A percentile compares a stretch with the other conserved stretches of the same genome.
These are phyloP conservation scores for Aphaenogaster floridana DNA, from an alignment of 1,140 invertebrate genomes.

Conservation along the genomic window DNA sequence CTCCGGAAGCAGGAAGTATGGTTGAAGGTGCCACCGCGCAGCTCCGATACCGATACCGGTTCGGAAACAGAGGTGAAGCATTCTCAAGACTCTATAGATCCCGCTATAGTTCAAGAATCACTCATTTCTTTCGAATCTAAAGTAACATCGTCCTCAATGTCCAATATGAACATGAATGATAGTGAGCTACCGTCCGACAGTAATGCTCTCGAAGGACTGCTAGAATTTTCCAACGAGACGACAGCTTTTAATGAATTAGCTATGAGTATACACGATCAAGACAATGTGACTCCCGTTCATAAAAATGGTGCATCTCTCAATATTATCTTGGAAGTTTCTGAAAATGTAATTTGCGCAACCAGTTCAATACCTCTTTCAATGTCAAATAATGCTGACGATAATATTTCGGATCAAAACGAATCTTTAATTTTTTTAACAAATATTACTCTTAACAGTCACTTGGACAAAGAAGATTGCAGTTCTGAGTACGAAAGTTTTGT, in stretches of 20 bases:
- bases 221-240: not conserved
- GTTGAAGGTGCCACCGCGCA: conserved; percentile 88
- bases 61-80: conserved; percentile 92
- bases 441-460: not conserved
- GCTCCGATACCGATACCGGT: conserved; percentile 90
- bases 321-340: conserved; percentile 37
- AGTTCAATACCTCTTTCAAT: conserved; percentile 14
- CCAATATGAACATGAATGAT: conserved; percentile 28
- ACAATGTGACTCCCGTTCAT: not conserved
- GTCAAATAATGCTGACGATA: not conserved
- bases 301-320: conserved; percentile 25
- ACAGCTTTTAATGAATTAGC: conserved; percentile 8
- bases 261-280: not conserved
- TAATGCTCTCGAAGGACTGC: conserved; percentile 18
- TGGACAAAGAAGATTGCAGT: not conserved
- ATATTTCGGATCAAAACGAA: not conserved
- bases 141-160: conserved; percentile 33
- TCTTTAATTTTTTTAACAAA: conserved; percentile 5
- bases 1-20: conserved; percentile 90
- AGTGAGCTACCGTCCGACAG: conserved; percentile 32
- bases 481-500: conserved; percentile 52
- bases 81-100: conserved; percentile 76
- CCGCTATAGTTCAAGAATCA: conserved; percentile 63
- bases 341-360: conserved; percentile 59
- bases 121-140: conserved; percentile 53